phyloP scores from a whole-genome alignment of 1,140 invertebrate genomes.

The Microplitis demolitor region DNA sequence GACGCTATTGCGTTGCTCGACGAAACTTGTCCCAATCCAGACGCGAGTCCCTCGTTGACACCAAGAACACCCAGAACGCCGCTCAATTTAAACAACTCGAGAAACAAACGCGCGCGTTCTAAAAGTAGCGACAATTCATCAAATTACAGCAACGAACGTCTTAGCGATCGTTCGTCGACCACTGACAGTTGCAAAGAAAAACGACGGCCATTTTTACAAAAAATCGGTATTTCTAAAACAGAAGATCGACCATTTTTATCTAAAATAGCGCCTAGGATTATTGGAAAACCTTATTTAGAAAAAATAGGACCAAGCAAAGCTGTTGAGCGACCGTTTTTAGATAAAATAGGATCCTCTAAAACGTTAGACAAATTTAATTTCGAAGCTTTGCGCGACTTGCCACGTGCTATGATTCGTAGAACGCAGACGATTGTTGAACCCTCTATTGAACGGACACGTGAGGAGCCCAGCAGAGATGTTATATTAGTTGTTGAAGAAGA shows the following conservation, averaged over 20 bases:
- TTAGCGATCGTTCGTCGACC: conserved; percentile 48
- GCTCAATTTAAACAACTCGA: conserved; percentile 46
- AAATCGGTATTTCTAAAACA: conserved; percentile 57
- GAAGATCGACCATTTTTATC: conserved; percentile 53
- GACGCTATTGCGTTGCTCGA: conserved; percentile 57
- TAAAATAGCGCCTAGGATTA: conserved; percentile 49
- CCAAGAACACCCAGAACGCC: conserved; percentile 53
- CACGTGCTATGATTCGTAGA: conserved; percentile 23
- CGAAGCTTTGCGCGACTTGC: conserved; percentile 33
- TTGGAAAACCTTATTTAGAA: conserved; percentile 56
- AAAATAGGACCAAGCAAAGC: conserved; percentile 55
- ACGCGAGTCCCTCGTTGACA: conserved; percentile 50
- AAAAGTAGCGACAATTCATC: conserved; percentile 59
- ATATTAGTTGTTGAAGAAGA: conserved; percentile 16
- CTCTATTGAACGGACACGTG: conserved; percentile 14
- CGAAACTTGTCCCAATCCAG: conserved; percentile 56
- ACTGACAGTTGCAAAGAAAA: conserved; percentile 44
- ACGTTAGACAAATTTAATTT: conserved; percentile 56
- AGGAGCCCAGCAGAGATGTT: background rate
- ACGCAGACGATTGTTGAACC: conserved; percentile 22
- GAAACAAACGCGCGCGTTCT: conserved; percentile 51
- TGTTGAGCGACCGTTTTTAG: conserved; percentile 51
- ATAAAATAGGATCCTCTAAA: conserved; percentile 54
- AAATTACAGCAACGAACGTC: conserved; percentile 54
- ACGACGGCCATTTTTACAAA: conserved; percentile 53